phyloP scores from a whole-genome alignment of 1,140 invertebrate genomes.

The Pogonomyrmex californicus region DNA sequence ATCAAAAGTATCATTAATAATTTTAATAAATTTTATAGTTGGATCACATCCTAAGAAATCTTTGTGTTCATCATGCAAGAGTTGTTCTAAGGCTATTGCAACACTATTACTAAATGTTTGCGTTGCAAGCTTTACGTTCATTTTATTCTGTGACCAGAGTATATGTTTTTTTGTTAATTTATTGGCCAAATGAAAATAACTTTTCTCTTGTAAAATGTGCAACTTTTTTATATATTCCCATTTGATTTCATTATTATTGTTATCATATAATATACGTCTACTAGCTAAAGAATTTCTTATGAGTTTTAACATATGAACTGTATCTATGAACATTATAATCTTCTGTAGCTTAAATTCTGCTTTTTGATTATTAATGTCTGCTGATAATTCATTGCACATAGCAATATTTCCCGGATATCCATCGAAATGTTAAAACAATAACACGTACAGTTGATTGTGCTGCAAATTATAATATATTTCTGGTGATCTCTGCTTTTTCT shows the following conservation, averaged over 20 bases:
- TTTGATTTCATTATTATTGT: not conserved
- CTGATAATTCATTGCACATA: too few relatives aligned
- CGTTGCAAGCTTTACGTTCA: not conserved
- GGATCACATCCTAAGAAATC: not conserved
- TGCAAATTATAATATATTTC: too few relatives aligned
- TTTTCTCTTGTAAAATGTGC: not conserved
- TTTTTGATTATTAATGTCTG: too few relatives aligned
- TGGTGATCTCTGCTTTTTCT: too few relatives aligned
- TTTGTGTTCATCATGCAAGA: not conserved
- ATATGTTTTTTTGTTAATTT: not conserved
- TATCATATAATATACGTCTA: not conserved
- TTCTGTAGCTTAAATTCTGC: too few relatives aligned
- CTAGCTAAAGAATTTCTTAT: not conserved
- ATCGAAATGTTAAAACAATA: too few relatives aligned
- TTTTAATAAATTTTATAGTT: not conserved
- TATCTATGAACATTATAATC: too few relatives aligned
- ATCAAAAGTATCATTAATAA: too few relatives aligned
- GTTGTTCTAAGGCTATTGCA: not conserved
- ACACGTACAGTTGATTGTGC: too few relatives aligned
- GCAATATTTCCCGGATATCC: too few relatives aligned
- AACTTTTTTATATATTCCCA: not conserved
- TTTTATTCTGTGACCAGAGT: not conserved
- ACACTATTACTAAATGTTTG: not conserved
- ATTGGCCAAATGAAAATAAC: not conserved
- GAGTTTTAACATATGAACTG: not conserved